Evolutionary conservation across 1,140 invertebrate species (phyloP), one percentile per base, ranked within the genome.

Genomic region (Manduca sexta): DNA sequence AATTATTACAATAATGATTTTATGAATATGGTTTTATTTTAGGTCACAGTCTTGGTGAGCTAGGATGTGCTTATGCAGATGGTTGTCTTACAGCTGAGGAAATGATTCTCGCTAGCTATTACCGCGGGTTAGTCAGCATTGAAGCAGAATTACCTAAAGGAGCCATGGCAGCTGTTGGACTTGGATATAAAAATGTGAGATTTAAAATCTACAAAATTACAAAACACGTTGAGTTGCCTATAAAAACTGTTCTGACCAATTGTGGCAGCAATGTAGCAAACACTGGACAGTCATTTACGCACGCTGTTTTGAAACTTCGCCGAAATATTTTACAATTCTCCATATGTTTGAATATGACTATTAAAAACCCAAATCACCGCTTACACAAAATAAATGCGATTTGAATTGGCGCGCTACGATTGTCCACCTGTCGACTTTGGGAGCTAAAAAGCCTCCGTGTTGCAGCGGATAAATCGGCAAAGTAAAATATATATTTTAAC

Each of bases 71-170:
- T 1, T 26, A 26, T 1, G 21, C 21, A 26, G 21, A 96, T 73
- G 93, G 93, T 2, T 91, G 90, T 51, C 89, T 96, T 26, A 95
- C 93, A 1, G 89, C 91, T 2, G 93, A 95, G 60, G 91, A 97
- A 79, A 93, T 92, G 60, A 87, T 97, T 10, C 69, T 94, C 3
- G 86, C 91, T 13, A 92, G 94, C 3, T 95, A 95, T 73, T 93
- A 90, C 52, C 86, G 94, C 83, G 95, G 95, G 5, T 71, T 88
- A 40, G 93, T 92, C 21, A 93, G 94, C n/a, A 72, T 91, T 40
- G 91, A 95, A 56, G 90, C 91, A 0, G 86, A 91, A 26, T 80
- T 94, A 13, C 86, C 90, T 15, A 63, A 65, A 1, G 93, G 94
- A 18, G 91, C 90, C 21, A 95, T 96, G 94, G 93, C 93, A 29